Conservation (phyloP, 2,888 invertebrate genomes). For the Nasonia oneida region DNA sequence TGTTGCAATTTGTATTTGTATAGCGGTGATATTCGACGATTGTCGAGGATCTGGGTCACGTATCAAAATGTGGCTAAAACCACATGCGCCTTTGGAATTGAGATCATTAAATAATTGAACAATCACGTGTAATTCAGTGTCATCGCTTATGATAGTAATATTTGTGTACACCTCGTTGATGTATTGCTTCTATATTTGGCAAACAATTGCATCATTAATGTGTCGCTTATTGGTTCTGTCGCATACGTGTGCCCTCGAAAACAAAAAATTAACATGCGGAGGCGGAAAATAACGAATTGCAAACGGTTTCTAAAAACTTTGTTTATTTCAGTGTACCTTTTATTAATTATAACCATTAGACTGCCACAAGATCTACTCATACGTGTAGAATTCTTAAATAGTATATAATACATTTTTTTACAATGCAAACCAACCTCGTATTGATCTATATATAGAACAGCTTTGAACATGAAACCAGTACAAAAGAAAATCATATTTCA, state of each 20-base stretch:
- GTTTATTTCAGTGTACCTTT: conserved; percentile 34
- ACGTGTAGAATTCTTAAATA: conserved; percentile 44
- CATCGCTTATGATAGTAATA: no score
- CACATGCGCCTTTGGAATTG: background rate
- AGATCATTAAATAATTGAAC: background rate
- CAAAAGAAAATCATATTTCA: conserved; percentile 47
- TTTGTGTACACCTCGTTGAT: no score
- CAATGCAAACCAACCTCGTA: conserved; percentile 26
- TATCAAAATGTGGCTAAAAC: background rate
- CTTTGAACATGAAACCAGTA: conserved; percentile 43
- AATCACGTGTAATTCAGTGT: no score
- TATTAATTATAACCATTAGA: conserved; percentile 46
- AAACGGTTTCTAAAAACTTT: conserved; percentile 20
- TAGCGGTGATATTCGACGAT: background rate
- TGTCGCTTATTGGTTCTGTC: no score
- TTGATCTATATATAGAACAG: conserved; percentile 10
- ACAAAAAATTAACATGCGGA: background rate
- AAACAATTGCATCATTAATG: no score
- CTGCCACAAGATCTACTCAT: conserved; percentile 23
- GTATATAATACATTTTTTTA: conserved; percentile 58
- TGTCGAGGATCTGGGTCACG: background rate
- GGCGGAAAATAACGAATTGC: background rate
- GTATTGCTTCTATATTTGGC: no score
- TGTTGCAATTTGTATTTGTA: no score
- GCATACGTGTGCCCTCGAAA: background rate